phyloP scores from a whole-genome alignment of 2,888 invertebrate genomes.

The Campoplex capitator region DNA sequence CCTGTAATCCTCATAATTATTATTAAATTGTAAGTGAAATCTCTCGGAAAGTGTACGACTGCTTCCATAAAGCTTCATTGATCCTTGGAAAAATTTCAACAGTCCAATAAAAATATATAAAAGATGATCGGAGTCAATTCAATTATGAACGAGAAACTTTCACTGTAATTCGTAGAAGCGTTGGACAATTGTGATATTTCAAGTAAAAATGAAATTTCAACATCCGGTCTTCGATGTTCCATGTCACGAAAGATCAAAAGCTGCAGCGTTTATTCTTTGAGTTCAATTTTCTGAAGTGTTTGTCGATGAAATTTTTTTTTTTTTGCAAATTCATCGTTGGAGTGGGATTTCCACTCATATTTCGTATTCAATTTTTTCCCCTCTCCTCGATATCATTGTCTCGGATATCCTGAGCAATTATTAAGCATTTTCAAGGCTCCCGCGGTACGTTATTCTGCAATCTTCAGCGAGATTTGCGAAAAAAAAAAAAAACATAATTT shows the following conservation, averaged over 20 bases:
- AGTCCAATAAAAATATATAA: background rate
- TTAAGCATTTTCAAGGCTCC: background rate
- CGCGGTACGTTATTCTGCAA: background rate
- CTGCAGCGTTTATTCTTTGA: background rate
- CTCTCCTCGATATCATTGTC: background rate
- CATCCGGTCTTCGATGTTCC: background rate
- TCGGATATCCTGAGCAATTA: background rate
- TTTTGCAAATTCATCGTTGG: background rate
- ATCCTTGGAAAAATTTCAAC: background rate
- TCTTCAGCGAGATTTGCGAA: background rate
- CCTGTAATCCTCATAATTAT: background rate
- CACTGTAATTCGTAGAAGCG: background rate
- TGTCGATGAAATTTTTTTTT: background rate
- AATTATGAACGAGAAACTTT: background rate
- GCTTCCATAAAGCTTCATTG: background rate
- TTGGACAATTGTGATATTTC: background rate
- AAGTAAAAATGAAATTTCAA: background rate
- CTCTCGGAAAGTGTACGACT: background rate
- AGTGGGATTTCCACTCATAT: too few relatives aligned
- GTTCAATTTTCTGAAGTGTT: background rate
- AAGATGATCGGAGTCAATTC: background rate
- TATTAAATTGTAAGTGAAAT: constrained; percentile 3
- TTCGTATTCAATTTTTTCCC: too few relatives aligned
- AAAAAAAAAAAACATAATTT: constrained; percentile 1
- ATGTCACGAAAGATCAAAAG: background rate